These are phyloP conservation scores for Euspilapteryx auroguttella DNA, from an alignment of 2,888 invertebrate genomes.

Conservation along the genomic window DNA sequence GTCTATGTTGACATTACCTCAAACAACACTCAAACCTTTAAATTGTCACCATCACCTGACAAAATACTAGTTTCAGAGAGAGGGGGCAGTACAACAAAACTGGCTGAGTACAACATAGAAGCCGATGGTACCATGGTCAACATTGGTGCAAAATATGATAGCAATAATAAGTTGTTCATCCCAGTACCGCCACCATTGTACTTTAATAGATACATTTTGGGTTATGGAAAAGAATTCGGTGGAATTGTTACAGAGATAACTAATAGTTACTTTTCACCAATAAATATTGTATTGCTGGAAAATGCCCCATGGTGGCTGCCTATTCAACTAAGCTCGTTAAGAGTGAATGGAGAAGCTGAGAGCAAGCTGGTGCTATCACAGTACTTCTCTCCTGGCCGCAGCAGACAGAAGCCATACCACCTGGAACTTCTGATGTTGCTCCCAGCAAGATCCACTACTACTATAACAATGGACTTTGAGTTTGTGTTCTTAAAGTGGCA, in stretches of 20 bases:
- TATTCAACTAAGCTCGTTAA: constrained; percentile 86
- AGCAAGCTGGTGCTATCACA: constrained; percentile 58
- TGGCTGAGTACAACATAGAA: constrained; percentile 73
- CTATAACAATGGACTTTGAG: constrained; percentile 87
- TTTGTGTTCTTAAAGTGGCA: constrained; percentile 97
- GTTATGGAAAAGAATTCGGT: constrained; percentile 90
- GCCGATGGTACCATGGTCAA: constrained; percentile 64
- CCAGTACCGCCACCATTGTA: constrained; percentile 67
- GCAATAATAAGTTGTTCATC: constrained; percentile 46
- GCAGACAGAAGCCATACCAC: constrained; percentile 82
- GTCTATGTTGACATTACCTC: constrained; percentile 80
- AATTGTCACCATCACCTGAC: constrained; percentile 65
- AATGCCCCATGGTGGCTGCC: constrained; percentile 91
- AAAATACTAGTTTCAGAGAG: constrained; percentile 61
- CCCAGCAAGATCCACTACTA: constrained; percentile 78
- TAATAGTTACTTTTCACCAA: constrained; percentile 75
- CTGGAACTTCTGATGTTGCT: constrained; percentile 81
- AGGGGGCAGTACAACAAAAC: constrained; percentile 68
- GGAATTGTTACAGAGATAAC: constrained; percentile 84
- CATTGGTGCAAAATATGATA: constrained; percentile 64
- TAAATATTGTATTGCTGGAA: constrained; percentile 84
- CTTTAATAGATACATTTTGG: constrained; percentile 81
- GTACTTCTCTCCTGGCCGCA: constrained; percentile 74
- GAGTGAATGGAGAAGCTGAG: constrained; percentile 64
- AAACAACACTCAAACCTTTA: constrained; percentile 64